phyloP scores from a whole-genome alignment of 2,113 vertebrate species.

The Eolophus roseicapilla region DNA sequence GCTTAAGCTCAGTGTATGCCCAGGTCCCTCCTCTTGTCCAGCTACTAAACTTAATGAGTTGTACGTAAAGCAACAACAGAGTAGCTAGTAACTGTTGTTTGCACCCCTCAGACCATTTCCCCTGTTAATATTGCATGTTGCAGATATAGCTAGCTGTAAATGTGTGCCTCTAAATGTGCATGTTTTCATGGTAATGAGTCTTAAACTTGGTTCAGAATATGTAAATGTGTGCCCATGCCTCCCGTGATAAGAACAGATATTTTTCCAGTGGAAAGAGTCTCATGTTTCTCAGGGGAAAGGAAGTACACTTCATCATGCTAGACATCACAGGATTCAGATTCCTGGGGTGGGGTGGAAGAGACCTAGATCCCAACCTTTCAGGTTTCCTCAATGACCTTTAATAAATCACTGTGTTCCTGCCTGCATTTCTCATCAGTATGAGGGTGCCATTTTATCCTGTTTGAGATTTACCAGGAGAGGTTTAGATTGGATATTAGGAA shows the following conservation, averaged over 20 bases:
- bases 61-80: background rate
- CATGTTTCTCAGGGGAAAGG: background rate
- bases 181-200: background rate
- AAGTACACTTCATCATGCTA: background rate
- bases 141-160: background rate
- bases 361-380: background rate
- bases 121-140: background rate
- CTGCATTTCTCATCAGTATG: background rate
- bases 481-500: background rate
- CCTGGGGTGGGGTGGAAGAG: background rate
- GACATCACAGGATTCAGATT: background rate
- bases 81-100: background rate
- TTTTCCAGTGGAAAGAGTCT: background rate
- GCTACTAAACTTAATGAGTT: background rate
- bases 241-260: background rate
- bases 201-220: background rate
- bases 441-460: background rate
- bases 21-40: background rate
- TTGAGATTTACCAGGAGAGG: background rate
- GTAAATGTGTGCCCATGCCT: background rate
- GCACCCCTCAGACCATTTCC: background rate
- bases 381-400: background rate
- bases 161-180: background rate
- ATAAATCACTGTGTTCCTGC: background rate
- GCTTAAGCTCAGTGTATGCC: background rate